Evolutionary conservation across 2,888 invertebrate species (phyloP), one percentile per base, ranked within the genome.

Genomic region (Napeogenes sylphis): DNA sequence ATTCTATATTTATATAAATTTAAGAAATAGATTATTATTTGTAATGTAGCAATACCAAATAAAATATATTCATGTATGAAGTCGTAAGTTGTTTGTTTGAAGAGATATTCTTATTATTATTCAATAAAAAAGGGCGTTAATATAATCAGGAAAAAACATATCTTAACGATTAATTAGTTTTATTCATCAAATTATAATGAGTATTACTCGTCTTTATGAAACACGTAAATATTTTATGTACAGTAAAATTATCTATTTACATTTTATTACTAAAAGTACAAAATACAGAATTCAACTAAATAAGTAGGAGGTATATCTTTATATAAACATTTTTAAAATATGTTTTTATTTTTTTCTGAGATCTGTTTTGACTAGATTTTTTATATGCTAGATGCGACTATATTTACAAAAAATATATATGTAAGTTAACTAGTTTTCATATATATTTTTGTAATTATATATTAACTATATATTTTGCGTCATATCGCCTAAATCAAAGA

Each of bases 161-260:
- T 21, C 62, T 4, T 33, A 45, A 62, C 60, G 56, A 60, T 64
- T 35, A 62, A 58, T 64, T 60, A 42, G 5, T 53, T 67, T 67
- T 67, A 67, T 67, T 67, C 33, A 67, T 62, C 56, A 56, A 53
- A 57, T 62, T 32, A 58, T 45, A 45, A 42, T 42, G 45, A 35
- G 33, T 55, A 61, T 61, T 55, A 55, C 59, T 30, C 5, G 42
- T 55, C 30, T 65, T 63, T 60, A 63, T 66, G 56, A 66, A 60
- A 61, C 58, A 61, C 60, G 46, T 55, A 45, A 21, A 46, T 45
- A 42, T 38, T 59, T 61, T 59, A 61, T 59, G 56, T 57, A 64
- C 59, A 66, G 8, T 55, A n/a, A 54, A 46, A 12, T 38, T 55
- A 13, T 51, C 32, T 55, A 47, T 42, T 56, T 54, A 56, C 55